These are phyloP conservation scores for Amphipoea oculea DNA, from an alignment of 2,888 invertebrate genomes.

Conservation along the genomic window DNA sequence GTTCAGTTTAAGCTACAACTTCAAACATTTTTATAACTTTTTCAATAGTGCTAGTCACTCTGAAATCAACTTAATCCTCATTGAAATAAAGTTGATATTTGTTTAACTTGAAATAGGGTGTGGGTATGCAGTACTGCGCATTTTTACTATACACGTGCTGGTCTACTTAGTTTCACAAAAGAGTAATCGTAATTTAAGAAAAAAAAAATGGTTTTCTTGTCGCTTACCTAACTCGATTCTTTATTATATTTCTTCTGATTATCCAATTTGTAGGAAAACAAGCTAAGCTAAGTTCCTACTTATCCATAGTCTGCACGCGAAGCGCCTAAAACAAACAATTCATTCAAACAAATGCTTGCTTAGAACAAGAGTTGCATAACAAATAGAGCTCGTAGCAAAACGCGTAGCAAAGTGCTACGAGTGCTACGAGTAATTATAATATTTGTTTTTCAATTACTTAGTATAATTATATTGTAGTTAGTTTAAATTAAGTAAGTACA, in stretches of 20 bases:
- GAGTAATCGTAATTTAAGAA: too few relatives aligned
- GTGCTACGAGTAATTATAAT: conserved; percentile 19
- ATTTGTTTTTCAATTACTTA: conserved; percentile 2
- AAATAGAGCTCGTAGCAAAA: conserved; percentile 33
- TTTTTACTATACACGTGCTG: too few relatives aligned
- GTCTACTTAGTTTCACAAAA: too few relatives aligned
- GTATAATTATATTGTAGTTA: background rate
- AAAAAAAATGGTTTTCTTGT: too few relatives aligned
- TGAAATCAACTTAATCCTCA: too few relatives aligned
- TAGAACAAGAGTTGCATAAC: background rate
- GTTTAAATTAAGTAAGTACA: background rate
- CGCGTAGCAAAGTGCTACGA: conserved; percentile 45
- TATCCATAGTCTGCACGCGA: background rate
- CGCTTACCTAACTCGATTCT: too few relatives aligned
- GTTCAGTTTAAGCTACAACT: too few relatives aligned
- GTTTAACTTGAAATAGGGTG: too few relatives aligned
- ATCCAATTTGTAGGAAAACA: background rate
- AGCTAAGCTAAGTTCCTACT: background rate
- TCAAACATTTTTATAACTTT: too few relatives aligned
- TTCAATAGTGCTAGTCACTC: too few relatives aligned
- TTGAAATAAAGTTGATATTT: too few relatives aligned
- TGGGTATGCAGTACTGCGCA: too few relatives aligned
- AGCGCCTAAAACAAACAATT: background rate
- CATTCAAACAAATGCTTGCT: background rate
- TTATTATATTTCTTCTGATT: background rate